phyloP scores from a whole-genome alignment of 2,797 vertebrate genomes.

The Alcedo quadribrachys region DNA sequence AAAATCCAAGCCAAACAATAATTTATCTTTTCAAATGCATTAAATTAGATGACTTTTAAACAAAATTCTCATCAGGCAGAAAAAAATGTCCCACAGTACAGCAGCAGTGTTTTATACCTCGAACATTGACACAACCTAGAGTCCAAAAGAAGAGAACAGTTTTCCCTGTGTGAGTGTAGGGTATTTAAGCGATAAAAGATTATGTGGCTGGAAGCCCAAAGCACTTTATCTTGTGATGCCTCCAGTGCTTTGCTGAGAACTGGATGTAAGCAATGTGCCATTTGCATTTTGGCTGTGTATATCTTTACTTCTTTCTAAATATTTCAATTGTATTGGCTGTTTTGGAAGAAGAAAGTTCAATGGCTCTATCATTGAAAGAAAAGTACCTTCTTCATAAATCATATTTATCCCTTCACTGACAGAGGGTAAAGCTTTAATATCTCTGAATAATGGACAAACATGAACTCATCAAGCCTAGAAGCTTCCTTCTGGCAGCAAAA shows the following conservation, averaged over 20 bases:
- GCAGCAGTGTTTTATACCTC: constrained; percentile 3
- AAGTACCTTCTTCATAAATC: background rate
- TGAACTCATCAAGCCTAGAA: background rate
- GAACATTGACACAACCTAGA: background rate
- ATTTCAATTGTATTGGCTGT: background rate
- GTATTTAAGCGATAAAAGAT: constrained; percentile 60
- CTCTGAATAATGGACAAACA: background rate
- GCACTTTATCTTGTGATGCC: constrained; percentile 56
- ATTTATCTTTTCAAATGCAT: constrained; percentile 28
- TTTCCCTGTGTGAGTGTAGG: constrained; percentile 17
- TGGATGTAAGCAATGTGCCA: constrained; percentile 52
- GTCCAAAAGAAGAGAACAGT: constrained; percentile 9
- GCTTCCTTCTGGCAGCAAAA: background rate
- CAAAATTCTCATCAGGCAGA: constrained; percentile 5
- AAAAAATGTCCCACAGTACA: background rate
- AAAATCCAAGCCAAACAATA: constrained; percentile 55
- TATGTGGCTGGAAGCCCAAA: constrained; percentile 61
- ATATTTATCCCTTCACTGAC: background rate
- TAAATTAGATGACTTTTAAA: background rate
- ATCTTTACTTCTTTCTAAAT: constrained; percentile 14
- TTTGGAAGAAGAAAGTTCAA: constrained; percentile 33
- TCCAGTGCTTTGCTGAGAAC: constrained; percentile 45
- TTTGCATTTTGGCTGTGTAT: constrained; percentile 49
- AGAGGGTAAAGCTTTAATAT: constrained; percentile 14
- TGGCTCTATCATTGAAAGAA: constrained; percentile 25